Evolutionary conservation across 2,797 vertebrate species (phyloP), one percentile per base, ranked within the genome.

Genomic region (Zonotrichia albicollis): DNA sequence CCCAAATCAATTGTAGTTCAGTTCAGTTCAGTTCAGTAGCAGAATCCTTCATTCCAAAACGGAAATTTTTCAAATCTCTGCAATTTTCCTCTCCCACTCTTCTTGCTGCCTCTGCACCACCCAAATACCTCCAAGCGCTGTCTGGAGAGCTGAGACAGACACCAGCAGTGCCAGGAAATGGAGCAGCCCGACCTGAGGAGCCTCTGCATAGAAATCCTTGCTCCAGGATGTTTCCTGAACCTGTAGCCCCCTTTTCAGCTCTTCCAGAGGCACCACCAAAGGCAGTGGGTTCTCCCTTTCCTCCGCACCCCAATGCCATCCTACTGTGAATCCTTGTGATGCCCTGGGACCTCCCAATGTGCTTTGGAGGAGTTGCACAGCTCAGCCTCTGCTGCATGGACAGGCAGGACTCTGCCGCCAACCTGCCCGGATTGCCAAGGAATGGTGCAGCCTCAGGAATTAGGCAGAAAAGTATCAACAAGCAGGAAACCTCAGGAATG

Each of bases 371-470:
- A 74, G 67, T 43, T 8, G 48, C 11, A 9, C 19, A 45, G 74
- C 53, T 73, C 0, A 0, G 10, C 5, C 32, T 29, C 16, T 29
- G 48, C 53, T 40, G 77, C 27, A 8, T 0, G 2, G 51, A 27
- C 38, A 30, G 60, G 17, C 16, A 6, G 4, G 71, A 16, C 38
- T 68, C 46, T 11, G 16, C 23, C 50, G 54, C 29, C 26, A 42
- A 8, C 32, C 67, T 62, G 15, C 29, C 48, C 16, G 9, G 14
- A 34, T 40, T 66, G 51, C 62, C 51, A 46, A 46, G 29, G 14
- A 55, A 38, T 8, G 27, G 27, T 30, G 36, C 36, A 74, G 4
- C 4, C 40, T 81, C 82, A 46, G 29, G 45, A 77, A 50, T 11
- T 5, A 29, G 64, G 45, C 11, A 42, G 36, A 32, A 55, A 60